Evolutionary conservation across 2,113 vertebrate species (phyloP).

Genomic region (Regulus satrapa): DNA sequence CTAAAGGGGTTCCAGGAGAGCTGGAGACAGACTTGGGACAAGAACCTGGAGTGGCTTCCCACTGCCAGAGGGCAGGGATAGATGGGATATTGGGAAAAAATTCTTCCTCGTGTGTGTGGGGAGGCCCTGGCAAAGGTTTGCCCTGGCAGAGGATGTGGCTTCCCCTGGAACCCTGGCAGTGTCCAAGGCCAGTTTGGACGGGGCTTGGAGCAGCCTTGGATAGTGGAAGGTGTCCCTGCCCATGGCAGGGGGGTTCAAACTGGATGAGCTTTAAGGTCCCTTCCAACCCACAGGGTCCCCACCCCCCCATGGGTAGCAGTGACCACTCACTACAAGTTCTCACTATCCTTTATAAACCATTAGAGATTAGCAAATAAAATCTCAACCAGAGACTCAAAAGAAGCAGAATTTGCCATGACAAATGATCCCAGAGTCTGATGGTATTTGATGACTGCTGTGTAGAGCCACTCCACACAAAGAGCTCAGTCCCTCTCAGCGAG

Average conservation of each 20-base stretch:
- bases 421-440: neutral
- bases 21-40: neutral
- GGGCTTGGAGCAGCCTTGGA: neutral
- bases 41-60: neutral
- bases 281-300: neutral
- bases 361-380: neutral
- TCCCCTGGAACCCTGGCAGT: neutral
- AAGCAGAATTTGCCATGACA: neutral
- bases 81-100: neutral
- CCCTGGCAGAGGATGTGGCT: neutral
- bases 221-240: neutral
- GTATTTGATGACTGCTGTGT: rapidly evolving
- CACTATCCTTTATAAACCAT: neutral
- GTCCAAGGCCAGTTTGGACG: rapidly evolving
- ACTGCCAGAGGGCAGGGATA: neutral
- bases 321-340: rapidly evolving
- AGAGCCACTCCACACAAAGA: neutral
- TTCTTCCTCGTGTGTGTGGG: neutral
- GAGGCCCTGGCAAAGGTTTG: neutral
- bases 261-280: neutral
- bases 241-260: neutral
- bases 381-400: neutral
- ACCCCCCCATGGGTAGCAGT: rapidly evolving
- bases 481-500: neutral
- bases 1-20: neutral